Percentiles rank a stretch among this genome's conserved stretches.
phyloP scores from a whole-genome alignment of 2,888 invertebrate species.

The Dendrolimus pini region DNA sequence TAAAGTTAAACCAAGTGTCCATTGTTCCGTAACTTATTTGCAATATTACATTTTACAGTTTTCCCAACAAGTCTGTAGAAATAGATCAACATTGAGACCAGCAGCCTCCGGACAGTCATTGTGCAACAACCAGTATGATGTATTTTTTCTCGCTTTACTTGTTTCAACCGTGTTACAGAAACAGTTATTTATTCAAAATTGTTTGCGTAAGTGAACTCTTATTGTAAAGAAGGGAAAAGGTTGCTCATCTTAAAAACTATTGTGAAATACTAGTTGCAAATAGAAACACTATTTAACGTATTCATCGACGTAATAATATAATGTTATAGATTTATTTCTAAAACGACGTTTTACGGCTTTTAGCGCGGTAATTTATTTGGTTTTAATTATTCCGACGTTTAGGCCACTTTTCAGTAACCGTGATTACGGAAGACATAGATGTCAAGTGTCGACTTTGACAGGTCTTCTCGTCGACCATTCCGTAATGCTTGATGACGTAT shows the following conservation, averaged over 20 bases:
- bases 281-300: too few species aligned
- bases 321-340: neutral
- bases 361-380: neutral
- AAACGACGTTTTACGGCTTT: neutral
- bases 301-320: neutral
- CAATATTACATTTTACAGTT: neutral
- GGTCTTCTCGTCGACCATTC: too few species aligned
- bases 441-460: too few species aligned
- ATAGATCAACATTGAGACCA: conserved; percentile 25
- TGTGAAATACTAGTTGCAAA: too few species aligned
- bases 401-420: too few species aligned
- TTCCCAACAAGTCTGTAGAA: conserved; percentile 11
- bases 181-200: conserved; percentile 6
- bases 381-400: too few species aligned
- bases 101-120: conserved; percentile 25
- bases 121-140: conserved; percentile 29
- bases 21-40: conserved; percentile 1
- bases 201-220: conserved; percentile 1
- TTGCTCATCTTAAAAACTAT: too few species aligned
- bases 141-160: conserved; percentile 26
- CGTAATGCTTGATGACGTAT: too few species aligned
- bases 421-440: too few species aligned
- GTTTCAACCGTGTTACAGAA: conserved; percentile 19
- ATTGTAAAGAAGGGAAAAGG: neutral
- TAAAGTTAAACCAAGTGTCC: neutral